phyloP scores from a whole-genome alignment of 2,888 invertebrate species.

The Lycaena phlaeas region DNA sequence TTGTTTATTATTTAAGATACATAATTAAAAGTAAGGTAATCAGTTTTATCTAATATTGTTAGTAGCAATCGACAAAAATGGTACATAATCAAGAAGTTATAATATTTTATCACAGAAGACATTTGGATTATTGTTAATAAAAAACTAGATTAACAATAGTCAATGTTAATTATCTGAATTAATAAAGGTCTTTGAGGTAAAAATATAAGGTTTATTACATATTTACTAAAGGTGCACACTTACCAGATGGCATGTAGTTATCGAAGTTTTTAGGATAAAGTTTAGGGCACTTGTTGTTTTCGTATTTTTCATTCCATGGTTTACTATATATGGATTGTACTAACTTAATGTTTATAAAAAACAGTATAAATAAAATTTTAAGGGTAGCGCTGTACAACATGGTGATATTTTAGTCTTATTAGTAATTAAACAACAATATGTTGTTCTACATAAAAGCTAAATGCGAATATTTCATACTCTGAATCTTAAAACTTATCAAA shows the following conservation, averaged over 20 bases:
- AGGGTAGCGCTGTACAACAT: constrained; percentile 3
- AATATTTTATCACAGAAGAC: too few relatives aligned
- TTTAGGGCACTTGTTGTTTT: constrained; percentile 66
- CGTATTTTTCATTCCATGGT: constrained; percentile 62
- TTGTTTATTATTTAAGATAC: too few relatives aligned
- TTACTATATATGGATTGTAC: constrained; percentile 52
- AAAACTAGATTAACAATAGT: too few relatives aligned
- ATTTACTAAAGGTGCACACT: constrained; percentile 30
- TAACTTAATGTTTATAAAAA: constrained; percentile 35
- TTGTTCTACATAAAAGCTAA: background rate
- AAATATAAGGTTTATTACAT: too few relatives aligned
- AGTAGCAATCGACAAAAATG: too few relatives aligned
- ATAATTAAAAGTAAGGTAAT: too few relatives aligned
- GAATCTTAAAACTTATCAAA: constrained; percentile 14
- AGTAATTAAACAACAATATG: background rate
- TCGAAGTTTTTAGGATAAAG: constrained; percentile 70
- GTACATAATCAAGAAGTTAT: too few relatives aligned
- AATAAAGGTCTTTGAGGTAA: too few relatives aligned
- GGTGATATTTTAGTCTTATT: background rate
- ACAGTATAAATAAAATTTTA: constrained; percentile 31
- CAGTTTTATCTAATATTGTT: too few relatives aligned
- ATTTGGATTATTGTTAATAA: too few relatives aligned
- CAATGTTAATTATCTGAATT: too few relatives aligned
- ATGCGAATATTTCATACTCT: constrained; percentile 4
- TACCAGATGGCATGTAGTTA: constrained; percentile 71